A percentile compares a stretch with the other conserved stretches of the same genome.
Conservation (phyloP, 2,888 invertebrate genomes). For the Pogonocherus hispidulus region DNA sequence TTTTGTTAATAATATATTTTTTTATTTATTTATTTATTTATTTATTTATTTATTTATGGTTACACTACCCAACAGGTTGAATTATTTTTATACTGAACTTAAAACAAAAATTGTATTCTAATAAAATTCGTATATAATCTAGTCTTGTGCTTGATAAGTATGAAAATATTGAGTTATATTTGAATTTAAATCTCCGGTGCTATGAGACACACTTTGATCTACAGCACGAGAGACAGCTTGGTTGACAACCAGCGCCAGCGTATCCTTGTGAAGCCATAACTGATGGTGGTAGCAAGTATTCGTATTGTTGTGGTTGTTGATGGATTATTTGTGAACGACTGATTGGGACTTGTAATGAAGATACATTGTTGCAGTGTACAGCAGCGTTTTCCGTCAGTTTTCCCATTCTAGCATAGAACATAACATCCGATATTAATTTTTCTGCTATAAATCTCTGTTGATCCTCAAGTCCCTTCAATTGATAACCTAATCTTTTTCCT, state of each 20-base stretch:
- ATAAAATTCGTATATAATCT: no score
- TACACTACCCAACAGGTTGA: no score
- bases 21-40: no score
- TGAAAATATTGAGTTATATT: constrained; percentile 3
- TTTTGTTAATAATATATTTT: no score
- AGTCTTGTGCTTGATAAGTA: constrained; percentile 11
- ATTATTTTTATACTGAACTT: no score
- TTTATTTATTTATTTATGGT: no score
- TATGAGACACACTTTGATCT: neutral
- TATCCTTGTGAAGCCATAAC: neutral
- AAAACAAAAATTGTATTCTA: no score
- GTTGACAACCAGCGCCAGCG: neutral
- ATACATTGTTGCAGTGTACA: constrained; percentile 1
- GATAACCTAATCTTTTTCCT: constrained; percentile 22
- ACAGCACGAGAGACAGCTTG: constrained; percentile 1
- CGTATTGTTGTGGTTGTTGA: constrained; percentile 5
- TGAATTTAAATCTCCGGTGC: neutral
- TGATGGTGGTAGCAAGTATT: constrained; percentile 1
- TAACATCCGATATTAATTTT: constrained; percentile 30
- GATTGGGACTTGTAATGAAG: constrained; percentile 10
- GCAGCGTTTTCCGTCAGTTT: constrained; percentile 26
- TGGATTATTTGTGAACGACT: constrained; percentile 5
- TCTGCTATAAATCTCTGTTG: constrained; percentile 29
- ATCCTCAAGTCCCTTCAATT: constrained; percentile 20
- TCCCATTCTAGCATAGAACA: constrained; percentile 29